phyloP scores from a whole-genome alignment of 1,140 invertebrate species.

The Adoxophyes honmai region DNA sequence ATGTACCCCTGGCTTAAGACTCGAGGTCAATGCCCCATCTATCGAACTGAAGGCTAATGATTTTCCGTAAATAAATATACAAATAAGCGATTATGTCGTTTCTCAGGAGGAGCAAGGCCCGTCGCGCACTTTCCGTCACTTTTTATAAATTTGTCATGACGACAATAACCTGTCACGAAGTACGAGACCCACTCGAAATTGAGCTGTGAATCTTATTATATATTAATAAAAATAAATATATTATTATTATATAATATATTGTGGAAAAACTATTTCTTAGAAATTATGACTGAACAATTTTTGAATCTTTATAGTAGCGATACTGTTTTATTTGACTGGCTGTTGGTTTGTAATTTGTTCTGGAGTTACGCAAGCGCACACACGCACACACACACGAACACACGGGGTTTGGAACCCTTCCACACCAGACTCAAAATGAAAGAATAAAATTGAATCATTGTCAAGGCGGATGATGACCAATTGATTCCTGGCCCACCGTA shows the following conservation, averaged over 20 bases:
- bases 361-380: slow-evolving; percentile 32
- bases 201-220: slow-evolving; percentile 25
- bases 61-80: too few relatives aligned
- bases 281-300: slow-evolving; percentile 64
- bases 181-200: slow-evolving; percentile 20
- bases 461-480: too few relatives aligned
- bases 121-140: too few relatives aligned
- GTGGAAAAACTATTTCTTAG: slow-evolving; percentile 39
- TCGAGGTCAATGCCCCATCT: too few relatives aligned
- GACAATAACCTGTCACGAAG: slow-evolving; percentile 29
- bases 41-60: too few relatives aligned
- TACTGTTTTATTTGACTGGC: slow-evolving; percentile 54
- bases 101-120: too few relatives aligned
- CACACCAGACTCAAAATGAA: too few relatives aligned
- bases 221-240: slow-evolving; percentile 25
- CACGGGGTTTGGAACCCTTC: too few relatives aligned
- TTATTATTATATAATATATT: slow-evolving; percentile 29
- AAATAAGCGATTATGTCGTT: too few relatives aligned
- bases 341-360: slow-evolving; percentile 66
- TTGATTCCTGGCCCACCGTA: too few relatives aligned
- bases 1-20: too few relatives aligned
- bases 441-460: too few relatives aligned
- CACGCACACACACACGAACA: slow-evolving; percentile 23
- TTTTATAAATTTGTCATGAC: slow-evolving; percentile 17
- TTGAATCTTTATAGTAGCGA: slow-evolving; percentile 60